Evolutionary conservation across 1,140 invertebrate genomes (phyloP), one percentile per base, ranked within the genome.

Genomic region (Conus ventricosus): DNA sequence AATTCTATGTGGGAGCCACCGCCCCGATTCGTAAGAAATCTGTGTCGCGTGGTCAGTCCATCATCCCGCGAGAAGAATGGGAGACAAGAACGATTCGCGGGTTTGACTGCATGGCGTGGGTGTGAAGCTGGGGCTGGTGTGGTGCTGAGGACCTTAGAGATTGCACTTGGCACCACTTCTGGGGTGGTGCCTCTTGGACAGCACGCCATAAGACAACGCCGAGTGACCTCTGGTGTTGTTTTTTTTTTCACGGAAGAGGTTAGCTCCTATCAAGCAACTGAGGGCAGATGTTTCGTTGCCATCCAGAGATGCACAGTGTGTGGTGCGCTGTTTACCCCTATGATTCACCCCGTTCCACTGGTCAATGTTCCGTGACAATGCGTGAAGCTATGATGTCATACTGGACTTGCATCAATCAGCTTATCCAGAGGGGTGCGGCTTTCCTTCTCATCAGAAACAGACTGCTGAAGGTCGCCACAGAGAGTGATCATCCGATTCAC

Each of bases 231-330:
- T 39, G 13, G 13, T 51, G 78, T 51, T n/a, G n/a, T n/a, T n/a
- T n/a, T n/a, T n/a, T n/a, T n/a, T n/a, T n/a, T n/a, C 25, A 81
- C 51, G 39, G 78, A 20, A 39, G 78, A 81, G 78, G 78, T 81
- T 10, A 39, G 20, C 78, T 53, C 78, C 78, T 5, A n/a, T 27
- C 0, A 0, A 17, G 25, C 78, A 81, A 20, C 7, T 15, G 7
- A 17, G 15, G 27, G 25, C 15, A 20, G 7, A 81, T 17, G 51
- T 1, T 51, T 7, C 6, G 2, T 0, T 15, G 25, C n/a, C 7
- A 11, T 4, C 78, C 78, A 51, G n/a, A 81, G 7, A 81, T 11
- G 20, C 78, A 81, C 78, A 81, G 10, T 10, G 20, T 51, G 78
- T 81, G 78, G 6, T 5, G 67, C 13, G 67, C 67, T 15, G 67